phyloP scores from a whole-genome alignment of 1,140 invertebrate species.

The Amphibalanus amphitrite region DNA sequence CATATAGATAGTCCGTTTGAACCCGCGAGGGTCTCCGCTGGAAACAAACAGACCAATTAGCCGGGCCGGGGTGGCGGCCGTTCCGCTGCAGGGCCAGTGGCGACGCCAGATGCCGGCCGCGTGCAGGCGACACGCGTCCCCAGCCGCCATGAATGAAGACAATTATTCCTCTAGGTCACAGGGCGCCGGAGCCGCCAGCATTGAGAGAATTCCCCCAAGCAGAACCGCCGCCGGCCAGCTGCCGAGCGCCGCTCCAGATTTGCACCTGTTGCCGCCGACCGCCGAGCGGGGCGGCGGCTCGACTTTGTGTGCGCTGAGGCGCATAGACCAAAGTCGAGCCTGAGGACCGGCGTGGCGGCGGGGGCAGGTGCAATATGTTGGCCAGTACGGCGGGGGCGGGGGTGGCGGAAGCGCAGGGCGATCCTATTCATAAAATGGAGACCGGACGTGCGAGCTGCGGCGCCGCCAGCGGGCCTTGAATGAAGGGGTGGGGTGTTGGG shows the following conservation, averaged over 20 bases:
- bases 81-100: not conserved
- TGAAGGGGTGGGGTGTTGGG: not conserved
- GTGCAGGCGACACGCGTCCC: not conserved
- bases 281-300: not conserved
- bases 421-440: constrained; percentile 1
- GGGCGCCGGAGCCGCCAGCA: not conserved
- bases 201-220: not conserved
- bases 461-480: not conserved
- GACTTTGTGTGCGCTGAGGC: not conserved
- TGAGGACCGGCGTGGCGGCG: too few relatives aligned
- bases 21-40: too few relatives aligned
- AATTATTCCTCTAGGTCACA: not conserved
- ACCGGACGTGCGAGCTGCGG: not conserved
- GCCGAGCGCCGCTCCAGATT: not conserved
- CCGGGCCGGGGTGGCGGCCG: too few relatives aligned
- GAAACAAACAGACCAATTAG: not conserved
- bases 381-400: not conserved
- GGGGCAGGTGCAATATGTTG: not conserved
- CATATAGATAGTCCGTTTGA: too few relatives aligned
- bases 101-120: too few relatives aligned
- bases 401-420: not conserved
- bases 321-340: not conserved
- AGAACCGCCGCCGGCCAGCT: not conserved
- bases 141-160: not conserved
- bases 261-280: not conserved